A percentile compares a stretch with the other conserved stretches of the same genome.
Evolutionary conservation across 2,113 vertebrate genomes (phyloP).

Genomic region (Carettochelys insculpta): DNA sequence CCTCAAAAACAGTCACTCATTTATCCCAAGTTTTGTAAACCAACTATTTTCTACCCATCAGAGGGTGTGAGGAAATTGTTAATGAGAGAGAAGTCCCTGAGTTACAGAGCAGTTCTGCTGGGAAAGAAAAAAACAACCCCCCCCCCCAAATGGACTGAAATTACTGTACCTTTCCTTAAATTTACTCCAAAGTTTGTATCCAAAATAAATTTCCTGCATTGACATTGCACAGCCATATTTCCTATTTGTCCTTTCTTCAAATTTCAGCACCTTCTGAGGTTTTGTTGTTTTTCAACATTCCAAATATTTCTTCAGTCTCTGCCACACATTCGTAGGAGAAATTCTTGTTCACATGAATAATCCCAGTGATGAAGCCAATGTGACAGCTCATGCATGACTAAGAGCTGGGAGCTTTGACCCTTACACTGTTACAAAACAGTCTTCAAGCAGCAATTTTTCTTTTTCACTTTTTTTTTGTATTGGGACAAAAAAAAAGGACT

Average conservation of each 20-base stretch:
- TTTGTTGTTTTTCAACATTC: not conserved
- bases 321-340: not conserved
- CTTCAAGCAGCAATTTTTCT: not conserved
- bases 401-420: not conserved
- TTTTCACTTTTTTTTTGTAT: not conserved
- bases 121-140: too few species aligned
- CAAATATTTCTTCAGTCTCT: not conserved
- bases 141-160: not conserved
- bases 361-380: not conserved
- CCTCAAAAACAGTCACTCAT: not conserved
- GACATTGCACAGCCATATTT: not conserved
- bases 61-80: not conserved
- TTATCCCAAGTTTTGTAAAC: not conserved
- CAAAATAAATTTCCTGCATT: not conserved
- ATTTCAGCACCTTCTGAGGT: not conserved
- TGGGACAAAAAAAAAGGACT: not conserved
- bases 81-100: not conserved
- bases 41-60: not conserved
- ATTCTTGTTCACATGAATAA: not conserved
- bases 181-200: not conserved
- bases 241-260: not conserved
- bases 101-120: not conserved
- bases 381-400: not conserved
- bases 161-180: not conserved
- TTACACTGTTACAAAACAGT: not conserved